Evolutionary conservation across 2,113 vertebrate genomes (phyloP), one percentile per base, ranked within the genome.

Genomic region (Amphiprion ocellaris): DNA sequence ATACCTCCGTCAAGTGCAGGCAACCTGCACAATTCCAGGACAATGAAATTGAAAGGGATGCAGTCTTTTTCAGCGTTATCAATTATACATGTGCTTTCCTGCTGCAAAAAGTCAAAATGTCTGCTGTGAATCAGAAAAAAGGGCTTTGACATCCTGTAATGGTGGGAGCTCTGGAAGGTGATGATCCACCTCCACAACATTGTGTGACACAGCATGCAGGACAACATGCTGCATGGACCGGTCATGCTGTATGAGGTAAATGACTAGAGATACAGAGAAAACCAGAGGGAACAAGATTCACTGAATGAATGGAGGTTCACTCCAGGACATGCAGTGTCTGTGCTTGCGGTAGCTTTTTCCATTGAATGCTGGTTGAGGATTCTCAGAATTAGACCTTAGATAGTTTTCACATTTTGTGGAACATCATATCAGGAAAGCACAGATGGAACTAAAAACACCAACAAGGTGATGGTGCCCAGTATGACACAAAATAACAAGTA

Each of bases 101-200:
- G 49, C 49, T 52, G 49, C 19, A 8, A 24, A 8, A 12, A 3
- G 21, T 9, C 10, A 3, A 10, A 12, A 23, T 24, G 52, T 24
- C 52, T 24, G 53, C 10, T 11, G 52, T 23, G 17, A 53, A 54
- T 12, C 4, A 10, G 23, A 14, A 24, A 23, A 24, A 54, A 14
- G 12, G 2, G 12, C 53, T 55, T 10, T 59, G 67, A 66, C 80
- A 56, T 59, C 24, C 17, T 64, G 41, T 50, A 16, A 19, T 58
- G 24, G 46, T 61, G 76, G 46, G 58, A 56, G 54, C 56, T 69
- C 60, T 52, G 71, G 41, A 58, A 63, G 62, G 54, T 30, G 1
- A 66, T 4, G 26, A 3, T 9, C 11, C n/a, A 11, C 56, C 28
- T 41, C 11, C 11, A 52, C 30, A 46, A 41, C 47, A n/a, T 21